Base-by-base conservation (phyloP, 2,797 vertebrate species). In the Karalla daura region DNA sequence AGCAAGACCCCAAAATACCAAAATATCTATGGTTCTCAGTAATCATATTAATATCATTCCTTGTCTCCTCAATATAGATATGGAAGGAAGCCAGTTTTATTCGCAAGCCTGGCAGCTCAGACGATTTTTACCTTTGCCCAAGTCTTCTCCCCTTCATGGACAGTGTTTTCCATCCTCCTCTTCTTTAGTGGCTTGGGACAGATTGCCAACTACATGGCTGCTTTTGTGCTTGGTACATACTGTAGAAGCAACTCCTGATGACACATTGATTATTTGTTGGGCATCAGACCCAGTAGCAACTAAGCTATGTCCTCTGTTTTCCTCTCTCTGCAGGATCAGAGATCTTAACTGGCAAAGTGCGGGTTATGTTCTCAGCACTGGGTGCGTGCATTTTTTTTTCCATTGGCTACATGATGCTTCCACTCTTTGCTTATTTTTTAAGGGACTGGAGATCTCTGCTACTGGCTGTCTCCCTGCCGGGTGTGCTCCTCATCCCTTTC, bases 71-170 rank as follows among this genome's bases (percentile, higher is more conserved):
- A 13, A 7, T 45, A 18, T 70, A 97, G 96, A 65, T 95, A 94
- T 91, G 96, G 96, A 51, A 94, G 96, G 75, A 96, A 96, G 87
- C 94, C 93, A 2, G 84, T 96, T 50, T 83, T 96, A 8, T 96
- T 97, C 76, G 75, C 73, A 45, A 95, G 94, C 32, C 90, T 96
- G 89, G 94, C 80, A 30, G 64, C 95, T 72, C 96, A 96, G 86
- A 94, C 93, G 0, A 64, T 90, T 55, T 96, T 95, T 88, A 92
- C 91, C 61, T 91, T 96, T 52, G 0, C 90, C 5, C 93, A 95
- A 82, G 37, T 94, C 63, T 96, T 96, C 84, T 95, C 95, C 1
- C 86, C 76, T 37, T 95, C 89, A 64, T 96, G 94, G 87, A 89
- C 90, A 45, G 91, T 95, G 85, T 96, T 95, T 72, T 70, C 27